Percentiles rank a stretch among this genome's conserved stretches.
These are phyloP conservation scores for Apantesis nais DNA, from an alignment of 2,888 invertebrate genomes.

Conservation along the genomic window DNA sequence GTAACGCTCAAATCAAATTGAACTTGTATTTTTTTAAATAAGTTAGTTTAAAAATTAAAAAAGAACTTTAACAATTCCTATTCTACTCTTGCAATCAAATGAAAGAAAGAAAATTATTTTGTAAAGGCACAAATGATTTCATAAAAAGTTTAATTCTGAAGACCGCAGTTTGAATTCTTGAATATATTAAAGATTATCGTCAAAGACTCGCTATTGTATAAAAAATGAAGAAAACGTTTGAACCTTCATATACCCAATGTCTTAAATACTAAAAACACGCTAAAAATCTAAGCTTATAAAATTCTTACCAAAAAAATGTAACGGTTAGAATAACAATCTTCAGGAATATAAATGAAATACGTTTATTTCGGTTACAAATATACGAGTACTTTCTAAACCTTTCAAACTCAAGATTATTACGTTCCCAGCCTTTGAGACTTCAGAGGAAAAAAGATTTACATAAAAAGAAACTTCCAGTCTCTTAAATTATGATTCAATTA, in stretches of 20 bases:
- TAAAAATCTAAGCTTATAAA: neutral
- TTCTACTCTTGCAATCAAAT: neutral
- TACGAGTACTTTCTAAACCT: constrained; percentile 64
- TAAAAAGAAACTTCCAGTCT: constrained; percentile 83
- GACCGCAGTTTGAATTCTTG: neutral
- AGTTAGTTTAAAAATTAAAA: neutral
- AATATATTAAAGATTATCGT: neutral
- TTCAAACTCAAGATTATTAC: constrained; percentile 75
- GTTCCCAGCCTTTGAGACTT: constrained; percentile 71
- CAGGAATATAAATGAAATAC: constrained; percentile 34
- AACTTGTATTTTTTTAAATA: neutral
- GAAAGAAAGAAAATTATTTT: neutral
- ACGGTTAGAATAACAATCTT: constrained; percentile 25
- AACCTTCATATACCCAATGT: neutral
- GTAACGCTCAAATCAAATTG: neutral
- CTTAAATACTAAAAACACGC: neutral
- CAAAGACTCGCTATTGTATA: neutral
- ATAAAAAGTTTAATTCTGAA: neutral
- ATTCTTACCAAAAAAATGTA: constrained; percentile 16
- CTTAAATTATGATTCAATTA: constrained; percentile 85
- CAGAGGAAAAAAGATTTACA: constrained; percentile 80
- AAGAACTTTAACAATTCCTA: neutral
- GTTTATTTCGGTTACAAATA: constrained; percentile 65
- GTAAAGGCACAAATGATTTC: neutral
- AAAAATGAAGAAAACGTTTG: neutral